phyloP scores from a whole-genome alignment of 2,797 vertebrate species.

The Ptychadena robeensis region DNA sequence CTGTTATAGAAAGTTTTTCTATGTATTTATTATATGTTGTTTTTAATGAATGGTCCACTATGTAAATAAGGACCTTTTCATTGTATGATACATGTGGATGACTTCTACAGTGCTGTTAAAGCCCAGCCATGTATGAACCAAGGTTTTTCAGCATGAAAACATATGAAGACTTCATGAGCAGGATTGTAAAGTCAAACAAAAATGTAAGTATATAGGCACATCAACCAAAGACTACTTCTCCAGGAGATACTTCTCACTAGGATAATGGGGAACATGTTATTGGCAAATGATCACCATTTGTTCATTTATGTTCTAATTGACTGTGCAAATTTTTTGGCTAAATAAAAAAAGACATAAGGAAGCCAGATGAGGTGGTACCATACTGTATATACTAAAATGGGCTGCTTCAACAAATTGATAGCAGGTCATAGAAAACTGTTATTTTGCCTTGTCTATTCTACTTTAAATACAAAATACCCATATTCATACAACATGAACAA shows the following conservation, averaged over 20 bases:
- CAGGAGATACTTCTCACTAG: not conserved
- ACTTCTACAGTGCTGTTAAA: too few species aligned
- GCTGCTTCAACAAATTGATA: not conserved
- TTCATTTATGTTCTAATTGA: not conserved
- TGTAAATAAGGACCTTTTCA: too few species aligned
- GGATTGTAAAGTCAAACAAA: too few species aligned
- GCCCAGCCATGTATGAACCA: too few species aligned
- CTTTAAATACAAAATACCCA: not conserved
- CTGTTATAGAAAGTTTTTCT: too few species aligned
- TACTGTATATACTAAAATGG: not conserved
- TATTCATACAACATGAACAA: slow-evolving; percentile 23
- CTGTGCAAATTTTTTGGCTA: not conserved
- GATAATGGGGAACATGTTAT: not conserved
- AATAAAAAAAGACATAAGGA: not conserved
- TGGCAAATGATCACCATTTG: not conserved
- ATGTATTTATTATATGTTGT: too few species aligned
- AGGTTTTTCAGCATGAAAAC: too few species aligned
- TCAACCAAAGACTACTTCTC: not conserved
- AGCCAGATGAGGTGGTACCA: not conserved
- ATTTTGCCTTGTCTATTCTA: not conserved
- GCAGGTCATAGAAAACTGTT: not conserved
- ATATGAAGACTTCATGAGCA: too few species aligned
- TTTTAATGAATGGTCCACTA: too few species aligned
- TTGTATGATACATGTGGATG: too few species aligned
- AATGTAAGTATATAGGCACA: too few species aligned